Base-by-base conservation (phyloP, 1,140 invertebrate genomes). In the Coenobita brevimanus region DNA sequence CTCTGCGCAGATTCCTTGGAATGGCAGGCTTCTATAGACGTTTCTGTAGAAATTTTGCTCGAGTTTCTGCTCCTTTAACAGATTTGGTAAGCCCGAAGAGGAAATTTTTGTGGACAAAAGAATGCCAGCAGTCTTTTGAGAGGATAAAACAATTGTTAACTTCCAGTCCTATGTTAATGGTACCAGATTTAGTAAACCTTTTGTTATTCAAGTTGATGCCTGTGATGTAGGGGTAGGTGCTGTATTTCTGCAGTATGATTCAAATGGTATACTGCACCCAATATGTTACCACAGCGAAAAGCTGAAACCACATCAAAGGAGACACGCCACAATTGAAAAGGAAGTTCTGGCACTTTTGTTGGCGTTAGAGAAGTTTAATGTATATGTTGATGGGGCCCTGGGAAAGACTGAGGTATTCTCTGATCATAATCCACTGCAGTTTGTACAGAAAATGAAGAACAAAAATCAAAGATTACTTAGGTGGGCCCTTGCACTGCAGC, bases 21-120 rank as follows among this genome's bases (percentile, higher is more conserved):
- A 75, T 67, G 62, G 62, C 62, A n/a, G 62, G 62, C 8, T 67
- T 67, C 62, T 67, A 75, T 75, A 75, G 71, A 38, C 36, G 24
- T 15, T 75, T 75, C 36, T 75, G 27, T 38, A 75, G n/a, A 38
- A 33, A 6, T 75, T 15, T 75, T 75, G 71, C 27, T 36, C 3
- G 10, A 67, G 36, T 75, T 3, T 30, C 36, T 38, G 36, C 71
- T 21, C 36, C 71, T 21, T 38, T 75, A 36, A 75, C 71, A 30
- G 71, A 75, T n/a, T 75, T 75, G n/a, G 36, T 38, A 36, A 75
- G 71, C 36, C 36, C 36, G 3, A 75, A 75, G 24, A 75, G 36
- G 36, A 75, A 75, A n/a, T 75, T 75, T 75, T 3, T 38, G 8
- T 75, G 71, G 71, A 75, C 71, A 21, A 75, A 36, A 8, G 71